These are phyloP conservation scores for Athalia rosae DNA, from an alignment of 2,888 invertebrate species.

Conservation along the genomic window DNA sequence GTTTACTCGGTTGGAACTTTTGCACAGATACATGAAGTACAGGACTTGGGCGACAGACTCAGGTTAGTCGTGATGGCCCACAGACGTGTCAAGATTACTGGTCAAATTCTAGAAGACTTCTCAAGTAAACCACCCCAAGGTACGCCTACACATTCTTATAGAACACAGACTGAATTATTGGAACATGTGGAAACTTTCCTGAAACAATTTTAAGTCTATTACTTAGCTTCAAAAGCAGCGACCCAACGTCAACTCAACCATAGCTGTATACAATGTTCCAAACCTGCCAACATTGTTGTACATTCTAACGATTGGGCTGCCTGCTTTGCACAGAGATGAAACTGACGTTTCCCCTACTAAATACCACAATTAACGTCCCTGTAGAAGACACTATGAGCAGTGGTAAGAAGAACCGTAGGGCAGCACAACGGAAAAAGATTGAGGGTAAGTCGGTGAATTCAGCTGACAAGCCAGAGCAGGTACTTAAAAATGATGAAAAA, in stretches of 20 bases:
- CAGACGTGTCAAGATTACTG: conserved; percentile 87
- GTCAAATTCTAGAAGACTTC: conserved; percentile 85
- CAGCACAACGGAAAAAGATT: conserved; percentile 60
- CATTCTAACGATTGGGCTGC: conserved; percentile 22
- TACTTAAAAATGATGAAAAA: conserved; percentile 53
- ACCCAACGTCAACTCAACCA: too few relatives aligned
- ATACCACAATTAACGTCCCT: conserved; percentile 87
- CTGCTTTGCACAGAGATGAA: conserved; percentile 79
- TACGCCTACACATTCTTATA: conserved; percentile 64
- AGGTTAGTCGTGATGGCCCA: conserved; percentile 97
- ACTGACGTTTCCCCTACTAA: conserved; percentile 89
- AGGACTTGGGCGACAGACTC: conserved; percentile 93
- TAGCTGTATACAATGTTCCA: neutral
- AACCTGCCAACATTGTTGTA: neutral
- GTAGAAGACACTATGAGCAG: conserved; percentile 83
- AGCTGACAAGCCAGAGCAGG: conserved; percentile 54
- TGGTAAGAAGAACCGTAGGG: conserved; percentile 63
- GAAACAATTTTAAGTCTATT: too few relatives aligned
- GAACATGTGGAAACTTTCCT: too few relatives aligned
- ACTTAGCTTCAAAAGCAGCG: too few relatives aligned
- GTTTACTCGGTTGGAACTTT: conserved; percentile 95
- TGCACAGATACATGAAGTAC: conserved; percentile 98
- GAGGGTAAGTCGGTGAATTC: conserved; percentile 56
- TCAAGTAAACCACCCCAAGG: conserved; percentile 77
- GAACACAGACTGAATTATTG: neutral